Percentiles rank a stretch among this genome's conserved stretches.
Conservation (phyloP, 2,113 vertebrate species). For the Labeo catla region DNA sequence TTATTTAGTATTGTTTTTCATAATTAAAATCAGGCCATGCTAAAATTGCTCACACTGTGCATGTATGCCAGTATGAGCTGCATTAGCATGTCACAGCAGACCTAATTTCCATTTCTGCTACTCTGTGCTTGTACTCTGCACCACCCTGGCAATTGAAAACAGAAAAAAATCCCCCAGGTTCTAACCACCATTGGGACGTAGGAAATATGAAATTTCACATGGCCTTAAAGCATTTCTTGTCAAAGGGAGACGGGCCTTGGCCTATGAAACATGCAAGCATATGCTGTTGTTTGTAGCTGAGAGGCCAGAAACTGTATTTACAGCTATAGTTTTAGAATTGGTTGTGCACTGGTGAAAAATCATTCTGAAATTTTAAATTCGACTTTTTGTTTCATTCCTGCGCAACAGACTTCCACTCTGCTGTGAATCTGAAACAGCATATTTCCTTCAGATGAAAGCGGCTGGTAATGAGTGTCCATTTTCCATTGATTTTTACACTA, state of each 20-base stretch:
- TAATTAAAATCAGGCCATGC: conserved; percentile 26
- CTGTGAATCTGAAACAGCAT: neutral
- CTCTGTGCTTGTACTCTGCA: conserved; percentile 24
- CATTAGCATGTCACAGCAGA: conserved; percentile 39
- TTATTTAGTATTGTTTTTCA: neutral
- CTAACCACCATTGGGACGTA: conserved; percentile 1
- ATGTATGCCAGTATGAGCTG: neutral
- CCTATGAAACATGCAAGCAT: neutral
- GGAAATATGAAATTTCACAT: conserved; percentile 12
- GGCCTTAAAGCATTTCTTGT: conserved; percentile 12
- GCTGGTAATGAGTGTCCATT: neutral
- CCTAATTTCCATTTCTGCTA: conserved; percentile 45
- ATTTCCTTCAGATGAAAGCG: neutral
- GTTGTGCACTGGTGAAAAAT: neutral
- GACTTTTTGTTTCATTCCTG: neutral
- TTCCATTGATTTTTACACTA: neutral
- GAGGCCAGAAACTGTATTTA: neutral
- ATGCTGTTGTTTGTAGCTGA: neutral
- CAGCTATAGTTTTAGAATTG: neutral
- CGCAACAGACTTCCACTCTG: neutral
- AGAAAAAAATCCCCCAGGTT: neutral
- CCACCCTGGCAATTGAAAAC: conserved; percentile 6
- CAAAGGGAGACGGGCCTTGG: neutral
- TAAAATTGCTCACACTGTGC: neutral
- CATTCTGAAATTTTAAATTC: neutral